A percentile compares a stretch with the other conserved stretches of the same genome.
Conservation (phyloP, 2,113 vertebrate species). For the Hippocampus comes region DNA sequence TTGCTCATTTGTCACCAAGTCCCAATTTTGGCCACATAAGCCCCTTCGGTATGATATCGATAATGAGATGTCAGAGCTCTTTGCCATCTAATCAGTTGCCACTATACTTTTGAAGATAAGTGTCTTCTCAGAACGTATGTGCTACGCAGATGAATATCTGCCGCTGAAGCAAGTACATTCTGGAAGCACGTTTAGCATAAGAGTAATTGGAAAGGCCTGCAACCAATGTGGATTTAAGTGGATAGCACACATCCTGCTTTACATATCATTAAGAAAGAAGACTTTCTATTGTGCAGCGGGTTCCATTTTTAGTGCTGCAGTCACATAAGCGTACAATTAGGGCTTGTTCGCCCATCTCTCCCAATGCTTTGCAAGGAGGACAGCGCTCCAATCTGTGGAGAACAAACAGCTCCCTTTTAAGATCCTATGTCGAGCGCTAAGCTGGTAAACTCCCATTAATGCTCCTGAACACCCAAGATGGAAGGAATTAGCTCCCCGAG, state of each 20-base stretch:
- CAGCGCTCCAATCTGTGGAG: constrained; percentile 68
- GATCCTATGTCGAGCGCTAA: constrained; percentile 64
- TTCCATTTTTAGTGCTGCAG: constrained; percentile 59
- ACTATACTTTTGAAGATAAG: constrained; percentile 47
- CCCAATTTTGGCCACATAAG: constrained; percentile 28
- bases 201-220: constrained; percentile 46
- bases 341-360: constrained; percentile 56
- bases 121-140: constrained; percentile 51
- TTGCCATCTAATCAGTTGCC: constrained; percentile 48
- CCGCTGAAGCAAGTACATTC: constrained; percentile 32
- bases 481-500: constrained; percentile 65
- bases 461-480: constrained; percentile 63
- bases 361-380: constrained; percentile 44
- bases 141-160: constrained; percentile 62
- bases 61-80: constrained; percentile 40
- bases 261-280: constrained; percentile 51
- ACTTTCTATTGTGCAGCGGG: constrained; percentile 27
- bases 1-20: constrained; percentile 38
- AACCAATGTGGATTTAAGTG: constrained; percentile 57
- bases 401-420: constrained; percentile 67
- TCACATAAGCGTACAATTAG: constrained; percentile 56
- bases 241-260: constrained; percentile 50
- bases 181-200: constrained; percentile 41
- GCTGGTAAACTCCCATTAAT: constrained; percentile 72
- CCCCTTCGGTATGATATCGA: constrained; percentile 3